Percentiles rank a stretch among this genome's conserved stretches.
Conservation (phyloP, 2,888 invertebrate genomes). For the Artemia sinica region DNA sequence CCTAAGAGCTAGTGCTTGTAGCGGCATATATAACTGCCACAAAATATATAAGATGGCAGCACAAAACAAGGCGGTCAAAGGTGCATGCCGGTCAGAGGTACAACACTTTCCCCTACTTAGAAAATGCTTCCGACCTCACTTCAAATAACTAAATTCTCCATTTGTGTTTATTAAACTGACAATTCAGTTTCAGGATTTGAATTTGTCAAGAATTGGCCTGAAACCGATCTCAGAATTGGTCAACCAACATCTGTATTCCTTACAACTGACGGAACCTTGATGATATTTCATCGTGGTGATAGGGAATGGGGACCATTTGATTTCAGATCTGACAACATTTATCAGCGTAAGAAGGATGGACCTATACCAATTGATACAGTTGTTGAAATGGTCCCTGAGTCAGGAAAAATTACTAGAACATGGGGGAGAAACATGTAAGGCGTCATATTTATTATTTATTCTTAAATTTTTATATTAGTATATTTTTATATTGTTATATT, state of each 20-base stretch:
- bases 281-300: constrained; percentile 38
- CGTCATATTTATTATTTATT: too few species aligned
- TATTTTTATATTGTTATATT: too few species aligned
- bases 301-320: constrained; percentile 33
- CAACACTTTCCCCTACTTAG: too few species aligned
- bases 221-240: constrained; percentile 23
- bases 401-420: not conserved
- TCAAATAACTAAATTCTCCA: too few species aligned
- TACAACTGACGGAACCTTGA: constrained; percentile 30
- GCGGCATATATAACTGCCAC: too few species aligned
- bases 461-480: too few species aligned
- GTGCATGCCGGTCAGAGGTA: too few species aligned
- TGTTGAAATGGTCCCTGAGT: not conserved
- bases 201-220: constrained; percentile 12
- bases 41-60: too few species aligned
- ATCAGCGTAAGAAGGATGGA: not conserved
- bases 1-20: too few species aligned
- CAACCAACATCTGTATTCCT: constrained; percentile 26
- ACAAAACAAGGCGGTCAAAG: too few species aligned
- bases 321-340: not conserved
- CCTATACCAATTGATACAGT: not conserved
- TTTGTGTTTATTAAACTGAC: too few species aligned
- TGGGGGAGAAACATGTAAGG: not conserved
- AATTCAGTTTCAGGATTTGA: not conserved
- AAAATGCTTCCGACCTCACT: too few species aligned